Conservation (phyloP, 2,888 invertebrate genomes). For the Hydroisotoma schaefferi region DNA sequence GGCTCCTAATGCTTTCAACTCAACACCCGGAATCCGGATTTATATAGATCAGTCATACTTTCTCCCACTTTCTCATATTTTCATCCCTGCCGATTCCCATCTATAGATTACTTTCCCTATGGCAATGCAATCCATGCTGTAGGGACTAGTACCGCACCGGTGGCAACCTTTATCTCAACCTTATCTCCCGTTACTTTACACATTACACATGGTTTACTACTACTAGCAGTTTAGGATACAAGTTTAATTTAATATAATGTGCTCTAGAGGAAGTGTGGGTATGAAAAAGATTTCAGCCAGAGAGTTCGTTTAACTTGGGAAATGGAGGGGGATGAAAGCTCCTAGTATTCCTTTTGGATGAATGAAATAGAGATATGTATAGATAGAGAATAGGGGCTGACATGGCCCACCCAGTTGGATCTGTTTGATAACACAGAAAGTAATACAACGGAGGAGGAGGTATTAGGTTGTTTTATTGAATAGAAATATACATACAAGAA, state of each 20-base stretch:
- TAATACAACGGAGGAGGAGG: no score
- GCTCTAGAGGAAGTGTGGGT: neutral
- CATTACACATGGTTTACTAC: no score
- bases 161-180: no score
- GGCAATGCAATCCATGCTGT: neutral
- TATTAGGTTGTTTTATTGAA: conserved; percentile 5
- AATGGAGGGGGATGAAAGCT: no score
- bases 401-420: neutral
- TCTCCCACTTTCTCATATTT: neutral
- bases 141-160: neutral
- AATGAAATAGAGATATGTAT: conserved; percentile 1
- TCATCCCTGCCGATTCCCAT: neutral
- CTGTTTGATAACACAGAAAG: conserved; percentile 7
- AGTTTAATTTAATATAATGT: neutral
- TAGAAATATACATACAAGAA: no score
- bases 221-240: no score
- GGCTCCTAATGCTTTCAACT: neutral
- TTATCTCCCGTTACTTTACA: no score
- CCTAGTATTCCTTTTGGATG: no score
- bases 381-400: neutral
- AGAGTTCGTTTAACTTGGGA: neutral
- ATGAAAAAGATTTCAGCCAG: neutral
- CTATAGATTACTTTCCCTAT: no score
- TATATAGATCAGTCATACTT: conserved; percentile 5
- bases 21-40: conserved; percentile 6